Base-by-base conservation (phyloP, 2,113 vertebrate genomes). In the Terrapene triunguis region DNA sequence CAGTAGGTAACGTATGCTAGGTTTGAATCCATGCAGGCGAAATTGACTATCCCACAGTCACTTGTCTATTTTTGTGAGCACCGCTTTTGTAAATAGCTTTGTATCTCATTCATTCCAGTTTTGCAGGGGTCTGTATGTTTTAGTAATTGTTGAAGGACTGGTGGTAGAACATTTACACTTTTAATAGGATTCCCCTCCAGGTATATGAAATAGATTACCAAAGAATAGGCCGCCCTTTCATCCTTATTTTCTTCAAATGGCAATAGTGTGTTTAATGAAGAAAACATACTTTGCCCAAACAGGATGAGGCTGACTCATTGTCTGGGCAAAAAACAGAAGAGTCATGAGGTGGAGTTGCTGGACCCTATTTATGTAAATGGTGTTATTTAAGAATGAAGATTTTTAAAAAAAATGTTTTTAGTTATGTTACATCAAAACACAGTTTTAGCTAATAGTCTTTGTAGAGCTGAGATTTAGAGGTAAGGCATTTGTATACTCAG, bases 401-500 rank as follows among this genome's bases (percentile, higher is more conserved):
- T 90, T 91, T 94, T 38, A 19, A 69, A 44, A 25, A 27, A 8
- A 19, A 5, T 10, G 8, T 4, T 54, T 57, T 80, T 97, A 59
- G 16, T 48, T 54, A 53, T 10, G 3, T 87, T 89, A n/a, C 21
- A 88, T 57, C 53, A 91, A 38, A 19, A 55, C 32, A 84, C 6
- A 9, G n/a, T 91, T 94, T 90, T 74, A 92, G 29, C 47, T 80
- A 95, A 69, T 72, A 94, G 72, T 84, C 50, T 87, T 91, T 85
- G 16, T 51, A 87, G n/a, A 91, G 72, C 57, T 87, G 74, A 88
- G 69, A 32, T 44, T 62, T 88, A 93, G 38, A 92, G n/a, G 84
- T 90, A 90, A 97, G 65, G 65, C 72, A 90, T 96, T 97, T 96
- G 84, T 87, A 89, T 42, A 80, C 59, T 81, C 83, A 35, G 89